Evolutionary conservation across 2,888 invertebrate genomes (phyloP).

Genomic region (Archaeoteleia sp.): DNA sequence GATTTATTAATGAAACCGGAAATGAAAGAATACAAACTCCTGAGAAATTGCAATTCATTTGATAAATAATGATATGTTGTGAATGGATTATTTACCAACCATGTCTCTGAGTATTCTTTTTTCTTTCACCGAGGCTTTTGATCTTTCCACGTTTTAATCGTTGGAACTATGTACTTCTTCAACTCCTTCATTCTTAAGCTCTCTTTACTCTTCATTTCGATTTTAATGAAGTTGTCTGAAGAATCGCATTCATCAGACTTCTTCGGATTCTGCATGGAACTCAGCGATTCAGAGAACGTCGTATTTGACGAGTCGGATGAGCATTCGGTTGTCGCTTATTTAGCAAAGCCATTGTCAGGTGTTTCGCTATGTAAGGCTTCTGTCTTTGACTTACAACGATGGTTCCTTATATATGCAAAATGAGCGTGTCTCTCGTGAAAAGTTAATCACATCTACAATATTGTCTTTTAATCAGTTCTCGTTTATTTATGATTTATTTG

Average conservation of each 20-base stretch:
- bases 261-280: constrained; percentile 13
- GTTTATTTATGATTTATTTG: no score
- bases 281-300: constrained; percentile 12
- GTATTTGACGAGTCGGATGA: constrained; percentile 4
- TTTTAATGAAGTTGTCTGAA: constrained; percentile 68
- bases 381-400: no score
- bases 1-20: constrained; percentile 43
- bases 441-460: no score
- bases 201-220: constrained; percentile 49
- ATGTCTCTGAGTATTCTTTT: no score
- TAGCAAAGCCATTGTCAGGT: constrained; percentile 1
- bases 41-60: background rate
- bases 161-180: no score
- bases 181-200: constrained; percentile 62
- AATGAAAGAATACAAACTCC: background rate
- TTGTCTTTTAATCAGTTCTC: no score
- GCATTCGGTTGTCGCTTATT: constrained; percentile 7
- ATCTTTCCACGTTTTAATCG: constrained; percentile 47
- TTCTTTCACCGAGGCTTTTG: background rate
- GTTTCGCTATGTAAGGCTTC: background rate
- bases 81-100: no score
- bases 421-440: no score
- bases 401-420: no score
- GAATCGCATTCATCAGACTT: constrained; percentile 60
- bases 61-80: no score